Percentiles rank a stretch among this genome's conserved stretches.
phyloP scores from a whole-genome alignment of 2,888 invertebrate genomes.

The Agelastica alni region DNA sequence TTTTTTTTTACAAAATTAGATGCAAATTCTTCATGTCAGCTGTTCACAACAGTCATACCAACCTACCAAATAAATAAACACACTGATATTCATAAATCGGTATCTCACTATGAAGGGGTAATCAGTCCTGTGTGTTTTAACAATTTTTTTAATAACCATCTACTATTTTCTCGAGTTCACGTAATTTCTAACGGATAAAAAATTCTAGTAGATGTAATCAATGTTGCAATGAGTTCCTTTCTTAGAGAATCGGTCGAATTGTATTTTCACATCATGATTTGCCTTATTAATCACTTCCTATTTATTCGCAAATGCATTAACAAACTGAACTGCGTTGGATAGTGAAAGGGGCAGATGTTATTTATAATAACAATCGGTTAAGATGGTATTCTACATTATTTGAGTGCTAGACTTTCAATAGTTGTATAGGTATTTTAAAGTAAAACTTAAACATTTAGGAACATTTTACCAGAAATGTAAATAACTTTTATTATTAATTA shows the following conservation, averaged over 20 bases:
- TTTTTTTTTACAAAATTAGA: too few species aligned
- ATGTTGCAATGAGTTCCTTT: slow-evolving; percentile 16
- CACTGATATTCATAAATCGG: too few species aligned
- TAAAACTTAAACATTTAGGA: too few species aligned
- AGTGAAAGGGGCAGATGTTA: slow-evolving; percentile 20
- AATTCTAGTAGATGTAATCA: slow-evolving; percentile 11
- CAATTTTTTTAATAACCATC: not conserved
- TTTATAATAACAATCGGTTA: not conserved
- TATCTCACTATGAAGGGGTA: too few species aligned
- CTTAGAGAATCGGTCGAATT: slow-evolving; percentile 10
- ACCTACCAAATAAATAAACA: too few species aligned
- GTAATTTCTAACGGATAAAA: slow-evolving; percentile 8
- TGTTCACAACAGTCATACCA: too few species aligned
- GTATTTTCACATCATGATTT: slow-evolving; percentile 23
- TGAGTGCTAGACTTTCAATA: too few species aligned
- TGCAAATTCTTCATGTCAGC: too few species aligned
- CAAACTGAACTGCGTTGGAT: not conserved
- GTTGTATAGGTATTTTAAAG: too few species aligned
- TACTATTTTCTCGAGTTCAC: slow-evolving; percentile 7
- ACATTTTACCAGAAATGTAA: too few species aligned
- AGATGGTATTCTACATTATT: slow-evolving; percentile 5
- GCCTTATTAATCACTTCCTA: slow-evolving; percentile 21
- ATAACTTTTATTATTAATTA: too few species aligned
- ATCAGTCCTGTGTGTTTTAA: too few species aligned
- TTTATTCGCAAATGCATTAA: slow-evolving; percentile 16